Conservation (phyloP, 2,888 invertebrate species). For the Nematopogon swammerdamellus region DNA sequence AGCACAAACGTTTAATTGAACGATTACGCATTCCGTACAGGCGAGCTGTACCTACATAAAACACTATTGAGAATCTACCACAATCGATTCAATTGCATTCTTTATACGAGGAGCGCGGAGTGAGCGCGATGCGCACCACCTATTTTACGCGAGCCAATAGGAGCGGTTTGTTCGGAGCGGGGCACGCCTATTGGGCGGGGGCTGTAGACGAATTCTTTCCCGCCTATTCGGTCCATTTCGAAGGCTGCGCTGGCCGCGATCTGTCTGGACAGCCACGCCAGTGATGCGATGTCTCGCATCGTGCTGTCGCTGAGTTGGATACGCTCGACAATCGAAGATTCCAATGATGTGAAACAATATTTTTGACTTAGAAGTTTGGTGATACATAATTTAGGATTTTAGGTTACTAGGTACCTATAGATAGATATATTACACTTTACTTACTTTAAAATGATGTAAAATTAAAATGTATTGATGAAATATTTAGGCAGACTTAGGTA, state of each 20-base stretch:
- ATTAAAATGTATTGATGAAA: too few species aligned
- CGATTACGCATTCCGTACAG: slow-evolving; percentile 23
- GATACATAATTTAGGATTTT: too few species aligned
- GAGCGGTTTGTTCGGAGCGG: slow-evolving; percentile 17
- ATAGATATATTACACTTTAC: too few species aligned
- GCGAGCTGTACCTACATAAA: slow-evolving; percentile 22
- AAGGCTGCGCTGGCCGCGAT: not conserved
- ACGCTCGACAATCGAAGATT: too few species aligned
- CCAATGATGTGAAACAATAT: too few species aligned
- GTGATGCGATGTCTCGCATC: too few species aligned
- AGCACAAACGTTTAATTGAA: slow-evolving; percentile 21
- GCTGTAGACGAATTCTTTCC: not conserved
- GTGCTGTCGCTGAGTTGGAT: too few species aligned
- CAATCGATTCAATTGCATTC: slow-evolving; percentile 40
- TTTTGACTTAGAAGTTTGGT: too few species aligned
- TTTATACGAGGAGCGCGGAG: slow-evolving; percentile 16
- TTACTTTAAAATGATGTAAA: too few species aligned
- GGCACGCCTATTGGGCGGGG: slow-evolving; percentile 20
- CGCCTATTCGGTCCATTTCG: not conserved
- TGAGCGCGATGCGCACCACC: slow-evolving; percentile 18
- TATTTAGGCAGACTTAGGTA: too few species aligned
- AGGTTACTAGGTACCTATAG: too few species aligned
- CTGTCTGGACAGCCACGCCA: too few species aligned
- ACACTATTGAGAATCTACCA: slow-evolving; percentile 24
- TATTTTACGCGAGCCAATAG: slow-evolving; percentile 28